Conservation (phyloP, 2,797 vertebrate species). For the Anguilla megastoma region DNA sequence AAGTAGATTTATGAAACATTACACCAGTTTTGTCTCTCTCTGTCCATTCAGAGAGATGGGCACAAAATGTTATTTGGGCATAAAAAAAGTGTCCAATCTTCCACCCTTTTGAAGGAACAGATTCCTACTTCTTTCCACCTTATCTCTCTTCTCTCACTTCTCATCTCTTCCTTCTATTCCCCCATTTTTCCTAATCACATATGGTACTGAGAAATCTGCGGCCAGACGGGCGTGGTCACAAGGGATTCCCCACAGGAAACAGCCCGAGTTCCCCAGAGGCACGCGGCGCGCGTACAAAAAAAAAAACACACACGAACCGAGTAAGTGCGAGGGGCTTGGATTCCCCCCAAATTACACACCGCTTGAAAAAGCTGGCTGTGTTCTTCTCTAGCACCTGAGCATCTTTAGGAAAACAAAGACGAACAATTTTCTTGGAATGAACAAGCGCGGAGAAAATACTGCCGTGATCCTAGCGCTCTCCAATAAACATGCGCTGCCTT, state of each 20-base stretch:
- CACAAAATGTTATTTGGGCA: neutral
- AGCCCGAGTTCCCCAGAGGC: neutral
- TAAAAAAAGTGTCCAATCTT: neutral
- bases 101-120: neutral
- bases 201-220: neutral
- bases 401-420: neutral
- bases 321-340: neutral
- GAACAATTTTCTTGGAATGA: neutral
- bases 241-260: slow-evolving; percentile 1
- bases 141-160: neutral
- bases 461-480: neutral
- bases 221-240: neutral
- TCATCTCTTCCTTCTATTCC: neutral
- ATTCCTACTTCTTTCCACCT: neutral
- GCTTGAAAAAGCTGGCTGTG: neutral
- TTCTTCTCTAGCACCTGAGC: neutral
- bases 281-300: neutral
- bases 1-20: neutral
- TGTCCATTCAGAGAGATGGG: neutral
- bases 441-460: neutral
- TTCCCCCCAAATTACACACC: neutral
- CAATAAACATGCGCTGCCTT: neutral
- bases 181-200: neutral
- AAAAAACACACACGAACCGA: neutral
- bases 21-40: neutral